Conservation (phyloP, 2,113 vertebrate genomes). For the Gasterosteus aculeatus region DNA sequence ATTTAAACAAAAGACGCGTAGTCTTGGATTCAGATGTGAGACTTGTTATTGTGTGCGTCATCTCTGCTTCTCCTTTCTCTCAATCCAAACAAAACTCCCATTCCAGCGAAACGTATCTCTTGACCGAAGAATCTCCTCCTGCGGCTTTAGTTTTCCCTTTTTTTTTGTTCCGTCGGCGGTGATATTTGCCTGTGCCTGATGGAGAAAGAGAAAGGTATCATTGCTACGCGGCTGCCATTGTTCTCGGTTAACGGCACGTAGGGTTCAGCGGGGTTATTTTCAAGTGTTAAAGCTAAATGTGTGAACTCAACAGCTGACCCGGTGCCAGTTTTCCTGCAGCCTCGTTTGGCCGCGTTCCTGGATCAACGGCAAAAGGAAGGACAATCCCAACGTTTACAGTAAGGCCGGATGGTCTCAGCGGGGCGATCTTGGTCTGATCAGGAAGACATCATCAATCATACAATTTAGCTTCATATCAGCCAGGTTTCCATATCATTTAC, state of each 20-base stretch:
- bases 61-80: conserved; percentile 16
- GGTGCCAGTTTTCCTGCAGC: conserved; percentile 20
- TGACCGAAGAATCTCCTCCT: conserved; percentile 41
- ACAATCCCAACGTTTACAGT: conserved; percentile 45
- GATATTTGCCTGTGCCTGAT: neutral
- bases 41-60: conserved; percentile 41
- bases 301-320: conserved; percentile 3
- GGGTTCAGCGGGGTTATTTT: conserved; percentile 9
- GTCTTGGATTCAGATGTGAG: conserved; percentile 40
- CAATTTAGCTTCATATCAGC: conserved; percentile 1
- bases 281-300: conserved; percentile 6
- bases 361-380: conserved; percentile 50
- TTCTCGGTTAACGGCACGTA: neutral
- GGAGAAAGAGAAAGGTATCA: neutral
- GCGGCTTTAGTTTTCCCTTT: conserved; percentile 29
- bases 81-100: conserved; percentile 23
- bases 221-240: neutral
- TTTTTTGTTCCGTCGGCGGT: neutral
- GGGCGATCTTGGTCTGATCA: conserved; percentile 22
- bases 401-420: conserved; percentile 12
- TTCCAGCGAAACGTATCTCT: conserved; percentile 21
- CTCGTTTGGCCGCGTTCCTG: conserved; percentile 48
- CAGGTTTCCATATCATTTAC: neutral
- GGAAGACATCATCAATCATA: conserved; percentile 18
- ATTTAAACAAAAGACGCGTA: conserved; percentile 27